Evolutionary conservation across 2,888 invertebrate genomes (phyloP).

Genomic region (Agrotis ipsilon): DNA sequence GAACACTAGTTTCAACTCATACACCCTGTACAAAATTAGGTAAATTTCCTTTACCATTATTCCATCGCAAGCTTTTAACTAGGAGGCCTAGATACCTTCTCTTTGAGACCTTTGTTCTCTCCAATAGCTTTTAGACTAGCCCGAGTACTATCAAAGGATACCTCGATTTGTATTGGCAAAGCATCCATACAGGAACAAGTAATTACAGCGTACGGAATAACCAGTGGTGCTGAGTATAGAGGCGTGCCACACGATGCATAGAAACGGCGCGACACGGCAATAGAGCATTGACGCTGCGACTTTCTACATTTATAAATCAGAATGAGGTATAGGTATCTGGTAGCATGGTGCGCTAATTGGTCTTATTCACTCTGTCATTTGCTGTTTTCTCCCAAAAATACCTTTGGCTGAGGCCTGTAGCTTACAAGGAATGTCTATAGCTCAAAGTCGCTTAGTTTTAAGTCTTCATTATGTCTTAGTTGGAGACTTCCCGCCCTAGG

Average conservation of each 20-base stretch:
- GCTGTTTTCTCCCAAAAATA: too few species aligned
- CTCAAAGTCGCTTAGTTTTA: too few species aligned
- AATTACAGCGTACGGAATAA: slow-evolving; percentile 27
- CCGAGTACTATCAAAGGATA: slow-evolving; percentile 12
- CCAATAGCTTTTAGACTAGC: slow-evolving; percentile 15
- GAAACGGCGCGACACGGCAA: not conserved
- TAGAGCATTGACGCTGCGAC: too few species aligned
- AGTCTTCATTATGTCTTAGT: too few species aligned
- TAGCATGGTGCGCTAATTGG: too few species aligned
- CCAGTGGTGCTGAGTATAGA: not conserved
- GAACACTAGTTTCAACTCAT: slow-evolving; percentile 1
- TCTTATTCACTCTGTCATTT: too few species aligned
- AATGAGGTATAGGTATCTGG: too few species aligned
- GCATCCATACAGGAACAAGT: slow-evolving; percentile 4
- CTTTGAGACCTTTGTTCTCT: slow-evolving; percentile 1
- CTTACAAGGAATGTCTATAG: too few species aligned
- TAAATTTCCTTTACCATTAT: not conserved
- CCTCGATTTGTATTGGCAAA: slow-evolving; percentile 28
- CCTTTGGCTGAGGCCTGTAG: too few species aligned
- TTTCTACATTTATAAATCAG: too few species aligned
- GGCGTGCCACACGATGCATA: not conserved
- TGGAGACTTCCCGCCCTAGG: too few species aligned
- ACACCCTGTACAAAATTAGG: not conserved
- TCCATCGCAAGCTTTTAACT: not conserved
- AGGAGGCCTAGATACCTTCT: not conserved